Evolutionary conservation across 2,888 invertebrate species (phyloP), one percentile per base, ranked within the genome.

Genomic region (Argynnis bischoffii): DNA sequence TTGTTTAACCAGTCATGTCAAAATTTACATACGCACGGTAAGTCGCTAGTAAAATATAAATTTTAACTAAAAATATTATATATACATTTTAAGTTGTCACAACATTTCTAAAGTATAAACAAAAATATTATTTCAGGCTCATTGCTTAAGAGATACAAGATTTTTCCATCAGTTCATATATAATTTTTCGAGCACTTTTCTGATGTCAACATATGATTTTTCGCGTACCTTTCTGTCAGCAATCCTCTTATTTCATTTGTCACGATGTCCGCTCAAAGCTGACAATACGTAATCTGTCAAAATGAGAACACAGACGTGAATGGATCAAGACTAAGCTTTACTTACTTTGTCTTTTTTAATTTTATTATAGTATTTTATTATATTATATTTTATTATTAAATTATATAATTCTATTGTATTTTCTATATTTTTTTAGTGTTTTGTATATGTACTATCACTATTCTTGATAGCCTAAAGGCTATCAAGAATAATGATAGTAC

Each of bases 161-260:
- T n/a, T 67, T 66, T 64, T 63, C 60, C 65, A 57, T 35, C 63
- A 47, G 31, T 46, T 50, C 55, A 77, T 84, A 79, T 83, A 83
- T 82, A 82, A 83, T 83, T 81, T 79, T 76, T 75, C 74, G 75
- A 81, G 82, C 80, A 80, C 81, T 74, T 72, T 59, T n/a, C n/a
- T 67, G 35, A 61, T 18, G 61, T 61, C 61, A 61, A 50, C 61
- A 18, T 61, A 64, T 64, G 55, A 64, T 64, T 31, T 64, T 55
- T 48, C 47, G 47, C 47, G 63, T 67, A 60, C 72, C 78, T 77
- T 77, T 80, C 79, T 80, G 87, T 86, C 85, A 82, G 75, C 78
- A 86, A 88, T 90, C 88, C 88, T 86, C 87, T 90, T 87, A 89
- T 89, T 88, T 86, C 89, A 89, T 90, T 89, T 88, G 89, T 90